A percentile compares a stretch with the other conserved stretches of the same genome.
These are phyloP conservation scores for Cynopterus sphinx DNA, from an alignment of 2,797 vertebrate genomes.

Conservation along the genomic window DNA sequence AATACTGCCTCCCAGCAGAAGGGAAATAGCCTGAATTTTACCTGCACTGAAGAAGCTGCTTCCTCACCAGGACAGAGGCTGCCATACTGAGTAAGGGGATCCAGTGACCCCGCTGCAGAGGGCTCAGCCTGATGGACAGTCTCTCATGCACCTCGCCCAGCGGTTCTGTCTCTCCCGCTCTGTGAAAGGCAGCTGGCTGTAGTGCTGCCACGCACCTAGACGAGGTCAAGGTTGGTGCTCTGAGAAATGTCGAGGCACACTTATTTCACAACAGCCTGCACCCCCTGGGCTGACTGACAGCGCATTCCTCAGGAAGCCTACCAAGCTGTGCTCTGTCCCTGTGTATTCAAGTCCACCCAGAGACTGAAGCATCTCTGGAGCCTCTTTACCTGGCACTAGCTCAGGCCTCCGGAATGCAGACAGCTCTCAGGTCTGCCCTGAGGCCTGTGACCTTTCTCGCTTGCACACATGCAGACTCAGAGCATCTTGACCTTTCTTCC, in stretches of 20 bases:
- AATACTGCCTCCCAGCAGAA: background rate
- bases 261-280: background rate
- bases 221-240: background rate
- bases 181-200: background rate
- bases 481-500: background rate
- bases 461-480: background rate
- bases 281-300: rapidly evolving
- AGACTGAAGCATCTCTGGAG: background rate
- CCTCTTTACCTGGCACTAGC: background rate
- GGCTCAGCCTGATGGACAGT: rapidly evolving
- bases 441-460: background rate
- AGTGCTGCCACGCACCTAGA: background rate
- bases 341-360: background rate
- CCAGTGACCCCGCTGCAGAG: background rate
- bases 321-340: background rate
- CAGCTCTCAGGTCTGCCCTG: background rate
- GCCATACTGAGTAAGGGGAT: background rate
- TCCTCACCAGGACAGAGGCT: background rate
- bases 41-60: background rate
- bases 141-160: background rate
- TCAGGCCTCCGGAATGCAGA: background rate
- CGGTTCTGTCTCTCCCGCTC: background rate
- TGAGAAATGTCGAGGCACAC: background rate
- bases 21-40: background rate
- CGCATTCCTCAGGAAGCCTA: background rate